Percentiles rank a stretch among this genome's conserved stretches.
Conservation (phyloP, 1,140 invertebrate species). For the Lepeophtheirus salmonis region DNA sequence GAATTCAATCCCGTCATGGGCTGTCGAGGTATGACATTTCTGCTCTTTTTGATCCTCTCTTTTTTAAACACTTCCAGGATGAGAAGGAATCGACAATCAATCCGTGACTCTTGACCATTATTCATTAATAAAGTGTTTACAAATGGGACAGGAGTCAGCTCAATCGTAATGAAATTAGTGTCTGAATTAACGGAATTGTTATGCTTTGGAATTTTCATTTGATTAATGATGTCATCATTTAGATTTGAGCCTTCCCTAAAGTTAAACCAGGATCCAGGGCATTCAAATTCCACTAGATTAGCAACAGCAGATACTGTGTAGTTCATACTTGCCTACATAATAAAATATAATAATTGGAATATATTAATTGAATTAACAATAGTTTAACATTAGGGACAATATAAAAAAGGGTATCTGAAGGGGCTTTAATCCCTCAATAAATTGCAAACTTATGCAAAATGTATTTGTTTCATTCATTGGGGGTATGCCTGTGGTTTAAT, state of each 20-base stretch:
- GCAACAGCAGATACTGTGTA: not conserved
- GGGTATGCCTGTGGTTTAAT: too few relatives aligned
- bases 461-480: too few relatives aligned
- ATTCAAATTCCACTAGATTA: not conserved
- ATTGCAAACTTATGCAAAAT: too few relatives aligned
- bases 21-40: not conserved
- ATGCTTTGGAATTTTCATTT: not conserved
- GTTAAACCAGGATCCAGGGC: not conserved
- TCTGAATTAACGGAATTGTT: not conserved
- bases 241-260: not conserved
- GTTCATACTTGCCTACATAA: not conserved
- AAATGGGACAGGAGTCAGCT: not conserved
- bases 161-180: not conserved
- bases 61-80: not conserved
- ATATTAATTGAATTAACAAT: not conserved
- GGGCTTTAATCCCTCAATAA: too few relatives aligned
- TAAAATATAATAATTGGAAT: not conserved
- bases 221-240: not conserved
- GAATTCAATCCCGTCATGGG: not conserved
- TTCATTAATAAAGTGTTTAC: too few relatives aligned
- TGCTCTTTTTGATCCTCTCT: not conserved
- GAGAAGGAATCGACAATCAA: not conserved
- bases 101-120: not conserved
- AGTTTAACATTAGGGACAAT: too few relatives aligned
- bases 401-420: too few relatives aligned